Evolutionary conservation across 2,797 vertebrate genomes (phyloP).

Genomic region (Morus bassanus): DNA sequence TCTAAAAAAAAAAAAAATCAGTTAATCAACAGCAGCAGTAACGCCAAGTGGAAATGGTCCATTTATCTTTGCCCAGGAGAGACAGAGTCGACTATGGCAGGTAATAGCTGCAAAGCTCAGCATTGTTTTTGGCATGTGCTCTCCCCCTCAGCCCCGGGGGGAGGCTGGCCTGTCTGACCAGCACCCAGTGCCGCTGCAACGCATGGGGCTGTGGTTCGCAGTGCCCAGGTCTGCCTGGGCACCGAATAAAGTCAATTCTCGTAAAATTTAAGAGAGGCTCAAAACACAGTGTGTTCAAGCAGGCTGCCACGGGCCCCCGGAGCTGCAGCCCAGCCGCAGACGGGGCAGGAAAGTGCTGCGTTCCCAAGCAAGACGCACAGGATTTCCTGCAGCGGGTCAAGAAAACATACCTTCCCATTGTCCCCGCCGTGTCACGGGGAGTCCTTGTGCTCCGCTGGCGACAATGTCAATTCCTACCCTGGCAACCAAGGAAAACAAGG

Average conservation of each 20-base stretch:
- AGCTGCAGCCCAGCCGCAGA: neutral
- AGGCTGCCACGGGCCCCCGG: neutral
- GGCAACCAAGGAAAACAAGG: constrained; percentile 65
- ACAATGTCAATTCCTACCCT: constrained; percentile 39
- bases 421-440: constrained; percentile 58
- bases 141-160: neutral
- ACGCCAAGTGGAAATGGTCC: neutral
- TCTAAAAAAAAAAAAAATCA: neutral
- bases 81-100: neutral
- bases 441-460: constrained; percentile 44
- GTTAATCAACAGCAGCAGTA: constrained; percentile 26
- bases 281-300: fast-evolving
- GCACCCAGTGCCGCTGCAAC: neutral
- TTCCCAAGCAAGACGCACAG: constrained; percentile 69
- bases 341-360: constrained; percentile 54
- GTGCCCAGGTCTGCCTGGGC: neutral
- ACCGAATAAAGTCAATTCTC: neutral
- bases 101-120: neutral
- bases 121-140: fast-evolving
- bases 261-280: neutral
- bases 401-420: constrained; percentile 77
- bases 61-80: neutral
- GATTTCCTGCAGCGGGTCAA: constrained; percentile 78
- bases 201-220: neutral
- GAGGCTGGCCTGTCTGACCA: neutral